Evolutionary conservation across 23 tunicate genomes (phyloP), one percentile per base, ranked within the genome.

Genomic region (Aplidium turbinatum): DNA sequence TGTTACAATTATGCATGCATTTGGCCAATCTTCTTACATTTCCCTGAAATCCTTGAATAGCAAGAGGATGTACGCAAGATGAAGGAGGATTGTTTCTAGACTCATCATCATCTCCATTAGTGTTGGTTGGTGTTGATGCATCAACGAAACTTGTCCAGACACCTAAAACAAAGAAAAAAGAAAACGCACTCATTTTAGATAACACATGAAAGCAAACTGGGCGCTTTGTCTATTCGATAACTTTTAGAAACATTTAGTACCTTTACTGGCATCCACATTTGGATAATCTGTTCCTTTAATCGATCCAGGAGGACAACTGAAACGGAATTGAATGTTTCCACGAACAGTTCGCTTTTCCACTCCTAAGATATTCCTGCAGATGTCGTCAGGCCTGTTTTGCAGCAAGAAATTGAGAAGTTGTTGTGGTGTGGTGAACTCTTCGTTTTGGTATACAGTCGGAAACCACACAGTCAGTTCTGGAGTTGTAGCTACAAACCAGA

Each of bases 261-360:
- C 81, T 38, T 73, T 67, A 28, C 53, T 72, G 5, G 82, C 74
- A 23, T 85, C 86, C 0, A 76, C 68, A 28, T 66, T 53, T n/a
- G 96, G 96, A 45, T 31, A 88, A 32, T 82, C 87, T 0, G 87
- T 75, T 38, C 74, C 79, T 60, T 70, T 75, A 16, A 88, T 81
- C 3, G 87, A 58, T 35, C 96, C 96, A 24, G 82, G 79, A 1
- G 83, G 79, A 76, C 96, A 88, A 31, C 42, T 51, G 73, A 81
- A 81, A 13, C 80, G 68, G 39, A 65, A 64, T 51, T 81, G 96
- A 40, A 57, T 81, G 54, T 75, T 70, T 35, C 78, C 82, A 4
- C 47, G 65, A 48, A 88, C 78, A 4, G 63, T 75, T 45, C 83
- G 61, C 47, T 42, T 72, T 25, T 67, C 75, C 3, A 69, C 32